Evolutionary conservation across 2,113 vertebrate species (phyloP), one percentile per base, ranked within the genome.

Genomic region (Zosterops pallidus): DNA sequence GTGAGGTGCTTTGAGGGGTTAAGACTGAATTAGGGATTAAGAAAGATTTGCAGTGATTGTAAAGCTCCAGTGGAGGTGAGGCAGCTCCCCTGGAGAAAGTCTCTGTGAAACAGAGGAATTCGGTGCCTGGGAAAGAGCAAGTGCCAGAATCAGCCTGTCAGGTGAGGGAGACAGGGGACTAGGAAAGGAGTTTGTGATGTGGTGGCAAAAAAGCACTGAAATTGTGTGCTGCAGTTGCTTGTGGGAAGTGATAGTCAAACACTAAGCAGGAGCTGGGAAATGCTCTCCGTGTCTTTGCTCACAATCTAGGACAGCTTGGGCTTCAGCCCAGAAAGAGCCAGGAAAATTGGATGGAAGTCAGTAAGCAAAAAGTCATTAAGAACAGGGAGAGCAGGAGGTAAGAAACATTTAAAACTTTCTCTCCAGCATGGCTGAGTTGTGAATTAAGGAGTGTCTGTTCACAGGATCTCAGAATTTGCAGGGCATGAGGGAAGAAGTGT

Each of bases 311-410:
- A 72, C 28, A 91, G 75, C 65, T 91, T 89, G 89, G 84, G 91
- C 70, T 90, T 22, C 26, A 72, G 81, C 70, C 94, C 89, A 95
- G 81, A 91, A 82, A 65, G 84, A 85, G 63, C 37, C 82, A 37
- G 55, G 68, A 65, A 87, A 92, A 94, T 65, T 92, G 84, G 94
- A 79, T 83, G 81, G 62, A 95, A 96, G 62, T 76, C 89, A 89
- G 53, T 44, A 75, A 85, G 81, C 31, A 89, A 57, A 69, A 83
- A 86, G 39, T 72, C 84, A 72, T 87, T 68, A 76, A 49, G 70
- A 53, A 82, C 2, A 53, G 28, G 62, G 55, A 92, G 65, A 84
- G 65, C 41, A 69, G n/a, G 69, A 76, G 80, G 82, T 41, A 69
- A 79, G 81, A 42, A 72, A 47, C 70, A 64, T 78, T 75, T 37